Percentiles rank a stretch among this genome's conserved stretches.
Conservation (phyloP, 2,113 vertebrate species). For the Orycteropus afer region DNA sequence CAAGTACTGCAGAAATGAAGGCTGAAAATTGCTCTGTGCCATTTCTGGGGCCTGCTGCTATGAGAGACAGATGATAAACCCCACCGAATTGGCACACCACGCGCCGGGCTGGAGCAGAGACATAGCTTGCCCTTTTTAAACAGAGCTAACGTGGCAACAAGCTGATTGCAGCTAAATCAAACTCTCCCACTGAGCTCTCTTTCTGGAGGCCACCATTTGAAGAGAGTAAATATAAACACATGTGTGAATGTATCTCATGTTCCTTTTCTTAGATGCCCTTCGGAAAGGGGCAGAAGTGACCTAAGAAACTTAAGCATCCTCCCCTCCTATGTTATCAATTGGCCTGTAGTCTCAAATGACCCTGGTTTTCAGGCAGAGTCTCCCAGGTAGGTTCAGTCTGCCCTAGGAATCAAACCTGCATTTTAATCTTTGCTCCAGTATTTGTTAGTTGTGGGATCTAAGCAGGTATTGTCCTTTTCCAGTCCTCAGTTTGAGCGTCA, state of each 20-base stretch:
- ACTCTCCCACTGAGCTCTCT: constrained; percentile 72
- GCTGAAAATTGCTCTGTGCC: constrained; percentile 77
- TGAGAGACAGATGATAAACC: constrained; percentile 80
- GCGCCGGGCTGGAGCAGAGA: constrained; percentile 73
- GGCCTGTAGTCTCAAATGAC: background rate
- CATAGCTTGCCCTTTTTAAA: constrained; percentile 72
- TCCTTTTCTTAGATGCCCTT: constrained; percentile 58
- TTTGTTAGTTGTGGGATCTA: background rate
- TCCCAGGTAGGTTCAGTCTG: background rate
- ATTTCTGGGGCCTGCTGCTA: constrained; percentile 80
- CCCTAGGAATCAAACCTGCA: background rate
- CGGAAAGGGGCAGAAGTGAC: background rate
- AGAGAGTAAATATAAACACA: constrained; percentile 68
- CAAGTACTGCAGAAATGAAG: constrained; percentile 76
- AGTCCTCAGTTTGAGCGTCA: background rate
- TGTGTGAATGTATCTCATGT: background rate
- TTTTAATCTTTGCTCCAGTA: background rate
- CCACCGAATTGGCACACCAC: constrained; percentile 48
- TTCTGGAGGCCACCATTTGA: constrained; percentile 34
- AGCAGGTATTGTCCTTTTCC: background rate
- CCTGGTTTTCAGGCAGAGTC: background rate
- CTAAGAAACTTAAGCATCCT: background rate
- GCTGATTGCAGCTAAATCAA: constrained; percentile 82
- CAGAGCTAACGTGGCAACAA: constrained; percentile 79
- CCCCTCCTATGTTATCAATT: background rate